These are phyloP conservation scores for Microcebus tavaratra DNA, from an alignment of 2,113 vertebrate species.

Conservation along the genomic window DNA sequence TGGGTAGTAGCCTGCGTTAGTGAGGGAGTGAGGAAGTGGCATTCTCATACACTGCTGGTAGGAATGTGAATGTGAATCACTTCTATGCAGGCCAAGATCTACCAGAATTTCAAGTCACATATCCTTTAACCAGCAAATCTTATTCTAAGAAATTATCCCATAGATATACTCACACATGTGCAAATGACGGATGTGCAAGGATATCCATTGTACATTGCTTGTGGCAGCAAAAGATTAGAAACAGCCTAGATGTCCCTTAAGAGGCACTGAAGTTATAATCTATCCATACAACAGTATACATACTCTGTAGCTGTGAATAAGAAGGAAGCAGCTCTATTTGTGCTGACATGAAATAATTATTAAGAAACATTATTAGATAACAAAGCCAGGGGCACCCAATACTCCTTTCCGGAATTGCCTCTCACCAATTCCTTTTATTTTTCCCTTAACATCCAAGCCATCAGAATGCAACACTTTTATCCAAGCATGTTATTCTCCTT, in stretches of 20 bases:
- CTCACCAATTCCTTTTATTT: not conserved
- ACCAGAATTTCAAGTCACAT: not conserved
- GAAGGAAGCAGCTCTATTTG: not conserved
- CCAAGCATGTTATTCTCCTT: not conserved
- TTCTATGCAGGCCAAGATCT: not conserved
- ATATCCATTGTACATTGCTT: not conserved
- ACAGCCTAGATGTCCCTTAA: not conserved
- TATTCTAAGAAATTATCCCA: not conserved
- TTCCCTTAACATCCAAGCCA: not conserved
- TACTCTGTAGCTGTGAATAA: not conserved
- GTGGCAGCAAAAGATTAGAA: not conserved
- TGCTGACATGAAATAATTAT: not conserved
- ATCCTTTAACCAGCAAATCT: not conserved
- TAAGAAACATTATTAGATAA: not conserved
- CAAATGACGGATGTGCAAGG: not conserved
- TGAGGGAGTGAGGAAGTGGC: not conserved
- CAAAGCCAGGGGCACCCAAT: not conserved
- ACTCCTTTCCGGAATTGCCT: not conserved
- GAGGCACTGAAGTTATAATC: not conserved
- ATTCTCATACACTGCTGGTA: not conserved
- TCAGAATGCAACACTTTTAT: not conserved
- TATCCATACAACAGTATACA: not conserved
- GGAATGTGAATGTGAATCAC: not conserved
- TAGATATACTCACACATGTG: too few relatives aligned
- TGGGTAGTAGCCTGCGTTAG: not conserved